Evolutionary conservation across 2,797 vertebrate species (phyloP).

Genomic region (Falco cherrug): DNA sequence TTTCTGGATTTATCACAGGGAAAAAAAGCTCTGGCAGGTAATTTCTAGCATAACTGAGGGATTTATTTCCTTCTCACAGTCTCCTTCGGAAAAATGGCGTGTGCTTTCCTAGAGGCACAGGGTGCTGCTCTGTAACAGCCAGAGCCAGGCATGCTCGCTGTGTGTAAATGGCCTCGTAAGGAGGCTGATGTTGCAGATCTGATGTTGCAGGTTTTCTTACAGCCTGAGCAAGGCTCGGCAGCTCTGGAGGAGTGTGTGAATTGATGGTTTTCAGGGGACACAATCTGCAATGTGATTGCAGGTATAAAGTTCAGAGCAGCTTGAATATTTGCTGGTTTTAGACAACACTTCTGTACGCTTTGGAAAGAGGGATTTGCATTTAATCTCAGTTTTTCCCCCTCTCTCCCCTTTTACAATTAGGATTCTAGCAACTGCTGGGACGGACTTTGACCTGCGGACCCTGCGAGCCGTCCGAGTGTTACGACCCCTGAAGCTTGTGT

Average conservation of each 20-base stretch:
- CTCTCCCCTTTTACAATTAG: constrained; percentile 65
- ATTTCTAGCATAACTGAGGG: not conserved
- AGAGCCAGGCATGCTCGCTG: accelerated
- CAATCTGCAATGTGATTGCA: not conserved
- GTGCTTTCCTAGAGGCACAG: not conserved
- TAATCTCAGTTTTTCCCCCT: not conserved
- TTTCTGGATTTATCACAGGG: not conserved
- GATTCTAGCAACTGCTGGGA: constrained; percentile 92
- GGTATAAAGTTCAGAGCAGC: not conserved
- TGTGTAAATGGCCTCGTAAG: not conserved
- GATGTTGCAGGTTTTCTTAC: not conserved
- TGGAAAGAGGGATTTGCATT: not conserved
- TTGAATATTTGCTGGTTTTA: not conserved
- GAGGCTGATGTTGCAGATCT: not conserved
- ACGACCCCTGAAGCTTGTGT: constrained; percentile 94
- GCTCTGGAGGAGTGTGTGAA: not conserved
- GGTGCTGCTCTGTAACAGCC: not conserved
- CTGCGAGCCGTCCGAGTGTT: constrained; percentile 92
- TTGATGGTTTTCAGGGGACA: not conserved
- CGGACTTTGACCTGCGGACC: constrained; percentile 92
- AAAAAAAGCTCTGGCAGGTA: not conserved
- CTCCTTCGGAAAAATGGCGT: not conserved
- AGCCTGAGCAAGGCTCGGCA: not conserved
- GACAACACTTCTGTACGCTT: accelerated
- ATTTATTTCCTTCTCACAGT: not conserved